Base-by-base conservation (phyloP, 2,113 vertebrate species). In the Thymallus thymallus region DNA sequence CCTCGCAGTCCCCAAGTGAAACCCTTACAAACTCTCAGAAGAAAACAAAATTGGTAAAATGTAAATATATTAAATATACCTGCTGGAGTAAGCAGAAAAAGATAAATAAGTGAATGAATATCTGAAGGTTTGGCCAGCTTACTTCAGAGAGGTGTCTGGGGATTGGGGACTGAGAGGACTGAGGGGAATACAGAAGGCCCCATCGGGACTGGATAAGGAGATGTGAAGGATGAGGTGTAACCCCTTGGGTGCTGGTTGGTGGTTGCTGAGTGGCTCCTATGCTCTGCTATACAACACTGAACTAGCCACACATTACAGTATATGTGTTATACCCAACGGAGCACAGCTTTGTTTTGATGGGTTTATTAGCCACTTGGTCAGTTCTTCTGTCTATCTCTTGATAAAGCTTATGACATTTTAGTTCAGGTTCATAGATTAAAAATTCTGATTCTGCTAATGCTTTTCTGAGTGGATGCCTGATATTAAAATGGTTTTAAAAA, bases 1-100 rank as follows among this genome's bases (percentile, higher is more conserved):
- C 32, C 60, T 26, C 9, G 60, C 71, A 73, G 70, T 72, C 30
- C 70, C 70, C 30, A 73, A 73, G 48, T 30, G 26, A 32, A 71
- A 60, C 14, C 22, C 41, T 45, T 29, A 72, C 29, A 72, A 14
- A 22, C 18, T 67, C 18, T 35, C 45, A 24, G 16, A 66, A 41
- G 51, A 16, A 64, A 29, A 30, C 30, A 66, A 58, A 67, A 74
- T 56, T 23, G 46, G 66, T 74, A 24, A 74, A 55, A 67, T 45
- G 12, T 41, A 7, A 63, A 46, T 23, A 23, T 46, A 63, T 32
- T 63, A 67, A 48, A 74, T 66, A 24, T 66, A 23, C 23, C 62
- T 65, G 71, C 56, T 51, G 61, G 41, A 65, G 72, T 20, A 63
- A 67, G 60, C 60, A 32, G 10, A 65, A 65, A 61, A 30, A 71